Conservation (phyloP, 2,113 vertebrate genomes). For the Cepphus grylle region DNA sequence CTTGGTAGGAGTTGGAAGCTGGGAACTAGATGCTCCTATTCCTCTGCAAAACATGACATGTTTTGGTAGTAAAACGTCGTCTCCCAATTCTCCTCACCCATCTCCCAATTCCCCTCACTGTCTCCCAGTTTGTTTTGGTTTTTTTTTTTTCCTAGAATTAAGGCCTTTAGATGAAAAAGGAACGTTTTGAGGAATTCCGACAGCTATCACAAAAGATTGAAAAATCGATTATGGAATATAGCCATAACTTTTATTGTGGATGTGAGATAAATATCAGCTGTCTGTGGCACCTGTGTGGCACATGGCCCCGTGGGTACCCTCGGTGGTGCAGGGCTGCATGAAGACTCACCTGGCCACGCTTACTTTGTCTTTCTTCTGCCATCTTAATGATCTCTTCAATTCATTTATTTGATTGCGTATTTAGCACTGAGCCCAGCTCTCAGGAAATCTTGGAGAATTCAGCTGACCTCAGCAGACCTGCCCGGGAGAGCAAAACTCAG, state of each 20-base stretch:
- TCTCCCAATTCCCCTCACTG: neutral
- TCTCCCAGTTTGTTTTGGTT: neutral
- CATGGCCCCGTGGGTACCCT: fast-evolving
- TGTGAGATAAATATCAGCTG: neutral
- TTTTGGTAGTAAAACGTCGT: neutral
- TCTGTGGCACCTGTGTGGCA: too few relatives aligned
- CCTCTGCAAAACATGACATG: neutral
- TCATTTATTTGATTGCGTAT: neutral
- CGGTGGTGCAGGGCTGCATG: neutral
- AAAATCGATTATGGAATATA: fast-evolving
- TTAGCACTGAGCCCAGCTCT: neutral
- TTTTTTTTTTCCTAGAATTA: neutral
- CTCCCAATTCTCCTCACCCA: neutral
- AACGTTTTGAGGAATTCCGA: neutral
- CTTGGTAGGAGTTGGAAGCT: neutral
- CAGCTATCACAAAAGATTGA: neutral
- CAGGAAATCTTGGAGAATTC: neutral
- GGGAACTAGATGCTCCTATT: neutral
- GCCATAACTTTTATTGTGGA: neutral
- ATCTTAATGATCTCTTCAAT: neutral
- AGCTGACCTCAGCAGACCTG: neutral
- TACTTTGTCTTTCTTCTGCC: neutral
- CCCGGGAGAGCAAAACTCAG: neutral
- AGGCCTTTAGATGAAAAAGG: neutral
- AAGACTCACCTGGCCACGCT: neutral